Conservation (phyloP, 2,113 vertebrate species). For the Zapornia atra region DNA sequence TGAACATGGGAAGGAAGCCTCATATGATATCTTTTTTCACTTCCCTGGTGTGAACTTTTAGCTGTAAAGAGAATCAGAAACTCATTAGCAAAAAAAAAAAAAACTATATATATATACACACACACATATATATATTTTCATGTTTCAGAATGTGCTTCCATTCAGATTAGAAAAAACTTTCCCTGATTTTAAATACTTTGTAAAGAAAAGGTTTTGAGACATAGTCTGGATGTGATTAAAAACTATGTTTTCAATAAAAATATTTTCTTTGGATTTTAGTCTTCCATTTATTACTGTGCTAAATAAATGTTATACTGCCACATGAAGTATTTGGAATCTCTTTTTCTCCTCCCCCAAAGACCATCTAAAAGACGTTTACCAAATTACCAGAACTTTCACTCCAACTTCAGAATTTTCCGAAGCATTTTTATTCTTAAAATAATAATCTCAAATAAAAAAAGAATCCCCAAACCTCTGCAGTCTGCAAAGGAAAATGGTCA, state of each 20-base stretch:
- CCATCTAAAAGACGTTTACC: background rate
- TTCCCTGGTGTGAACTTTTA: background rate
- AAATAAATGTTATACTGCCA: background rate
- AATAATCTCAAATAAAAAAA: background rate
- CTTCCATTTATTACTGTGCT: background rate
- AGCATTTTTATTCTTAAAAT: background rate
- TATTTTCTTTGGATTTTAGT: background rate
- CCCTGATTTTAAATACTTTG: background rate
- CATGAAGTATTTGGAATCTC: background rate
- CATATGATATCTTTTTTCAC: background rate
- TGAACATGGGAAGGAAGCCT: background rate
- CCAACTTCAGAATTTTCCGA: background rate
- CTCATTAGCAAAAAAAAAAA: no score
- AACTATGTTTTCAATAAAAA: background rate
- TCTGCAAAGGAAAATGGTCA: background rate
- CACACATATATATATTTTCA: no score
- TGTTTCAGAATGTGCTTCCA: background rate
- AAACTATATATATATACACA: no score
- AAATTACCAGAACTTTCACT: background rate
- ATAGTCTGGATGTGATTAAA: background rate
- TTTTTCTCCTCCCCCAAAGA: background rate
- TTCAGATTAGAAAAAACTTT: background rate
- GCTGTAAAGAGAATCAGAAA: background rate
- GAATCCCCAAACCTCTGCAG: background rate
- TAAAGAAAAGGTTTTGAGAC: background rate